phyloP scores from a whole-genome alignment of 2,888 invertebrate genomes.

The Hylaea fasciaria region DNA sequence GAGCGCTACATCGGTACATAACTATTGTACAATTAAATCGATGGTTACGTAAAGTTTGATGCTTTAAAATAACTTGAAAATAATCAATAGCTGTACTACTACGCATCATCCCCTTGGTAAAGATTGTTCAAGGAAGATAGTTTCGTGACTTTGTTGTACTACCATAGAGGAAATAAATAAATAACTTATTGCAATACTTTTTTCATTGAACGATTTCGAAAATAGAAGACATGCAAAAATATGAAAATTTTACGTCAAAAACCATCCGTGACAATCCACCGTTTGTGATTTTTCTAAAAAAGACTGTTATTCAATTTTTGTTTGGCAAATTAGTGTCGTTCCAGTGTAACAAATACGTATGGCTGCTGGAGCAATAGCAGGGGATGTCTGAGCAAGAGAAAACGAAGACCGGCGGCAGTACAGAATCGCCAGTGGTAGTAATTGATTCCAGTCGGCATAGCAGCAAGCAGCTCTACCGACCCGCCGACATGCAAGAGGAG shows the following conservation, averaged over 20 bases:
- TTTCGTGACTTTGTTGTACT: too few species aligned
- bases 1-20: too few species aligned
- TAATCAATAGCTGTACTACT: too few species aligned
- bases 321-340: constrained; percentile 64
- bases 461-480: constrained; percentile 58
- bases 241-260: constrained; percentile 73
- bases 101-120: too few species aligned
- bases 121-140: too few species aligned
- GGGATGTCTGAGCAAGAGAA: constrained; percentile 75
- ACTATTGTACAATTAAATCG: too few species aligned
- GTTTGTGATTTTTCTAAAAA: constrained; percentile 61
- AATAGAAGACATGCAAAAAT: constrained; percentile 68
- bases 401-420: constrained; percentile 48
- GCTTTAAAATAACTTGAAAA: too few species aligned
- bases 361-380: constrained; percentile 60
- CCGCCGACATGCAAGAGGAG: constrained; percentile 60
- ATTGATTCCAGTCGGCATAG: constrained; percentile 58
- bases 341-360: constrained; percentile 58
- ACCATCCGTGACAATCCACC: constrained; percentile 71
- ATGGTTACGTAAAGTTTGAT: too few species aligned
- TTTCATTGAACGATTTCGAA: constrained; percentile 59
- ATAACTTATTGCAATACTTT: constrained; percentile 42
- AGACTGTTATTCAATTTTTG: constrained; percentile 62
- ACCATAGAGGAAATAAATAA: too few species aligned
- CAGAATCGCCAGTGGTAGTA: constrained; percentile 56